Evolutionary conservation across 2,797 vertebrate genomes (phyloP), one percentile per base, ranked within the genome.

Genomic region (Picus viridis): DNA sequence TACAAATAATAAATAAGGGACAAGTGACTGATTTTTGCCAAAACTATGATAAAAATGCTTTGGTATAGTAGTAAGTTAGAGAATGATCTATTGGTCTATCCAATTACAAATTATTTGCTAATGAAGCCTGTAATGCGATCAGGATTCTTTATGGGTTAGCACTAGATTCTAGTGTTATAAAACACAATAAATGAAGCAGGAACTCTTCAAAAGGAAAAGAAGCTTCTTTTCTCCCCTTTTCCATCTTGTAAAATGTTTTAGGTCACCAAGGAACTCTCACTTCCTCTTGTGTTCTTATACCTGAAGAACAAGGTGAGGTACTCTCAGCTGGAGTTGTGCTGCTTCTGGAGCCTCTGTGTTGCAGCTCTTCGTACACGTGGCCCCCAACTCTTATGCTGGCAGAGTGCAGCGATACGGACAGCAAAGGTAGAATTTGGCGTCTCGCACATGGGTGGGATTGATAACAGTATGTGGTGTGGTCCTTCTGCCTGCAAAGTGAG

Each of bases 111-210:
- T 88, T 54, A 62, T 23, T 78, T 64, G 53, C 49, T 88, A 58
- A 64, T 73, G 49, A 83, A 71, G 14, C 32, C 49, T 92, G 43
- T 72, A 43, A 27, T n/a, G 19, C 58, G 27, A 69, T 89, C 34
- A n/a, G 61, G 57, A n/a, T 71, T 89, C 30, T 87, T 91, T 74
- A 59, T 73, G 74, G 32, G 67, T 64, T 87, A 92, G 30, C 41
- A 32, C 49, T 86, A 81, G 71, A n/a, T 72, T 88, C 79, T 70
- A 36, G 20, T 69, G 27, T 14, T 78, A 27, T 30, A 29, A 80
- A 91, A 26, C 15, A 51, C 7, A 95, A 92, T 95, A 95, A 96
- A 94, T 68, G 18, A 78, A 93, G 72, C 59, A 77, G 71, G 61
- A 86, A 45, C 43, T 89, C n/a, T 85, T 79, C 14, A 73, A 74